A percentile compares a stretch with the other conserved stretches of the same genome.
These are phyloP conservation scores for Sylvicola fuscatus DNA, from an alignment of 2,888 invertebrate species.

Conservation along the genomic window DNA sequence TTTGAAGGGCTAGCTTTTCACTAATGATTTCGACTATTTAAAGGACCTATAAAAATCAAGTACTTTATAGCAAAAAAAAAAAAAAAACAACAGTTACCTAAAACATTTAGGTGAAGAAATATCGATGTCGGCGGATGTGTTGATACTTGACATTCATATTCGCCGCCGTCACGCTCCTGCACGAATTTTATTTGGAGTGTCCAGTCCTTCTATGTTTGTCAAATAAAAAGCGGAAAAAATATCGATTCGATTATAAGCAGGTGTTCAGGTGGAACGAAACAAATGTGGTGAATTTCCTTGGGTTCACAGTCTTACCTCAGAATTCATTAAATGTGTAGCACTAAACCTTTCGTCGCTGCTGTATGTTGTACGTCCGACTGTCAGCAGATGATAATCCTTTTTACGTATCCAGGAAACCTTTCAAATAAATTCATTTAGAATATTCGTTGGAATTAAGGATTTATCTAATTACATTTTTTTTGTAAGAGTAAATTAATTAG, in stretches of 20 bases:
- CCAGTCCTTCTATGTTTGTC: conserved; percentile 62
- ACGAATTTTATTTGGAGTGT: conserved; percentile 78
- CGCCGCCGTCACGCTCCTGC: conserved; percentile 64
- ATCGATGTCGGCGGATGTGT: conserved; percentile 82
- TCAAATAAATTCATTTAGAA: too few species aligned
- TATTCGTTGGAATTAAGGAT: too few species aligned
- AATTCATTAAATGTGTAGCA: conserved; percentile 67
- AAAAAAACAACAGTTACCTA: conserved; percentile 38
- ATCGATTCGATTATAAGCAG: background rate
- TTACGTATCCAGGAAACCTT: conserved; percentile 73
- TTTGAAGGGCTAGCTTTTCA: too few species aligned
- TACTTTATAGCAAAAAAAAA: too few species aligned
- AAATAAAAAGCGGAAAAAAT: background rate
- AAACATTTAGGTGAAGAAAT: conserved; percentile 65
- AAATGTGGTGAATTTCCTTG: too few species aligned
- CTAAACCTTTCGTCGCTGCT: conserved; percentile 78
- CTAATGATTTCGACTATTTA: too few species aligned
- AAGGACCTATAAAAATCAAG: too few species aligned
- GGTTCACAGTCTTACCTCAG: conserved; percentile 38
- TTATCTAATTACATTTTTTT: too few species aligned
- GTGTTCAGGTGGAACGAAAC: too few species aligned
- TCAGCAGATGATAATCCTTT: conserved; percentile 67
- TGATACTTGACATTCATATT: conserved; percentile 79
- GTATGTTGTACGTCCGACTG: conserved; percentile 71
- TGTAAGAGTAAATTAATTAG: too few species aligned